phyloP scores from a whole-genome alignment of 1,140 invertebrate genomes.

The Asobara japonica region DNA sequence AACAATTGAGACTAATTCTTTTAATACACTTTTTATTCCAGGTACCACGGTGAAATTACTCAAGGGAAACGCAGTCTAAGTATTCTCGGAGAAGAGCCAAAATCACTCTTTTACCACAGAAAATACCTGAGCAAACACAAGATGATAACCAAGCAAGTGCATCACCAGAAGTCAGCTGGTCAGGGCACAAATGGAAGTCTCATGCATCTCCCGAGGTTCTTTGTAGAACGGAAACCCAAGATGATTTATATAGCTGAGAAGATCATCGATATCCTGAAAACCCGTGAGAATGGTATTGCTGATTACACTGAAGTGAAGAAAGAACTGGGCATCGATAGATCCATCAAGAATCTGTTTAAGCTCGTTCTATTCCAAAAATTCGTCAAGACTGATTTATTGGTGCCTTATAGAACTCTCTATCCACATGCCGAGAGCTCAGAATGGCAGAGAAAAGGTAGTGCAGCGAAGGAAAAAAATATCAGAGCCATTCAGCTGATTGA shows the following conservation, averaged over 20 bases:
- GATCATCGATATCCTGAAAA: slow-evolving; percentile 69
- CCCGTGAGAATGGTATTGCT: slow-evolving; percentile 66
- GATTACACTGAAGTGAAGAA: slow-evolving; percentile 68
- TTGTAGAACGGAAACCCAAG: slow-evolving; percentile 69
- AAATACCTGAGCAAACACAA: slow-evolving; percentile 71
- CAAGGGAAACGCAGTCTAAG: slow-evolving; percentile 71
- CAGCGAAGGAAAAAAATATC: slow-evolving; percentile 66
- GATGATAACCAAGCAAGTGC: slow-evolving; percentile 74
- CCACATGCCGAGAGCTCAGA: slow-evolving; percentile 68
- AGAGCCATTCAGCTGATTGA: slow-evolving; percentile 67
- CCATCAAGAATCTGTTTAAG: slow-evolving; percentile 68
- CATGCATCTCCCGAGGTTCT: slow-evolving; percentile 73
- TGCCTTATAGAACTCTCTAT: slow-evolving; percentile 71
- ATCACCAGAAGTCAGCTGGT: slow-evolving; percentile 57
- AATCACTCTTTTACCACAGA: slow-evolving; percentile 75
- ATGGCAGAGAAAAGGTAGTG: slow-evolving; percentile 66
- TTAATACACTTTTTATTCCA: too few species aligned
- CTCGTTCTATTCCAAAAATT: slow-evolving; percentile 61
- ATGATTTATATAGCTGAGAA: slow-evolving; percentile 67
- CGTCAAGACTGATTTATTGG: slow-evolving; percentile 59
- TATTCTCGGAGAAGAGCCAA: slow-evolving; percentile 69
- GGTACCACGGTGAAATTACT: slow-evolving; percentile 78
- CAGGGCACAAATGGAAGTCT: slow-evolving; percentile 65
- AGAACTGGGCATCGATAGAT: slow-evolving; percentile 59
- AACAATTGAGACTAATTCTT: too few species aligned